These are phyloP conservation scores for Anthoscopus minutus DNA, from an alignment of 2,113 vertebrate genomes.

Conservation along the genomic window DNA sequence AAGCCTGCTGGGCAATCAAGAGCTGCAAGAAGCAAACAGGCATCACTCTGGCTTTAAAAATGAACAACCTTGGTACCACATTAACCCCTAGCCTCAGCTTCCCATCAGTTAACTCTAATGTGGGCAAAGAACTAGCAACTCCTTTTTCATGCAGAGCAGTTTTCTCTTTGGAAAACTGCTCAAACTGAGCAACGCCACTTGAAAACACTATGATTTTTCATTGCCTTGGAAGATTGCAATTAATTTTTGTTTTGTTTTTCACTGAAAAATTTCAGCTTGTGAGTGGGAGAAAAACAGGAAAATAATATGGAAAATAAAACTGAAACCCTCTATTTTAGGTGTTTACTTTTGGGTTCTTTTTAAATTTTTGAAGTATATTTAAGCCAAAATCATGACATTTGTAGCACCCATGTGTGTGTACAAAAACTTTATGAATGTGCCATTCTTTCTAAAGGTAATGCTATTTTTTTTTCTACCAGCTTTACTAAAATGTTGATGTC, in stretches of 20 bases:
- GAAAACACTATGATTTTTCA: neutral
- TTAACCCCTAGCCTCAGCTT: neutral
- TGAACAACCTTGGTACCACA: neutral
- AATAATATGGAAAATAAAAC: neutral
- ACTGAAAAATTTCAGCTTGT: neutral
- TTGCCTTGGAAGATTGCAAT: neutral
- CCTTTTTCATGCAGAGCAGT: neutral
- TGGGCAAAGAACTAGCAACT: neutral
- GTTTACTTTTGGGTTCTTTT: neutral
- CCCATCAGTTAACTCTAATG: neutral
- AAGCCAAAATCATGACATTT: neutral
- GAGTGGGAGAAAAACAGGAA: neutral
- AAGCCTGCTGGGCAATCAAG: neutral
- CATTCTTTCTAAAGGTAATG: neutral
- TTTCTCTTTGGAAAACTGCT: neutral
- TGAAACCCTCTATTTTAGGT: neutral
- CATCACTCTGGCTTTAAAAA: neutral
- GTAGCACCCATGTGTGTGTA: rapidly evolving
- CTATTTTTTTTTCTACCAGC: neutral
- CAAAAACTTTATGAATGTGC: rapidly evolving
- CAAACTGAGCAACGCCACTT: neutral
- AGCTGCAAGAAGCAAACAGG: neutral
- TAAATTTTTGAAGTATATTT: neutral
- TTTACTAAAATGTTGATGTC: neutral
- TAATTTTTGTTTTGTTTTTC: neutral